Base-by-base conservation (phyloP, 2,797 vertebrate species). In the Meda fulgida region DNA sequence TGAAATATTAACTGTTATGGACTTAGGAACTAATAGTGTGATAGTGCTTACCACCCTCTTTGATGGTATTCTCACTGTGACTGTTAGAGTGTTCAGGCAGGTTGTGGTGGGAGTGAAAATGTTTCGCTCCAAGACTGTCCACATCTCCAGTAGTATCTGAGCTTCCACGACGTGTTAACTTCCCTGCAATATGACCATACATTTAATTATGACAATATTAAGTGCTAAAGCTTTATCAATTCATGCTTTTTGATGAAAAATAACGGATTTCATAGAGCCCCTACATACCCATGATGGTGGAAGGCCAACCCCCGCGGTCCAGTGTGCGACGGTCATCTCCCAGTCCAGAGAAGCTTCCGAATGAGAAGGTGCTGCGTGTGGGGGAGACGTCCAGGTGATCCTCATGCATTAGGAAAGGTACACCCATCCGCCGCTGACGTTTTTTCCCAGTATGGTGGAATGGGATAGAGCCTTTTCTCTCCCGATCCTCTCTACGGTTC, bases 341-440 rank as follows among this genome's bases (percentile, higher is more conserved):
- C 0, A 98, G 94, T 13, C 97, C 98, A 19, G 98, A 98, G 94
- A 99, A 98, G 90, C 98, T 99, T 7, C 97, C 97, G 0, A 99
- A 99, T 72, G 98, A 99, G 93, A 99, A 99, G 1, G 97, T 97
- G 94, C 98, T 99, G 58, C 98, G 97, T 3, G 98, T 99, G 5
- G 98, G 98, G 0, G 98, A 99, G 29, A 99, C 97, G 18, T 99
- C 98, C 89, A 99, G 90, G 88, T 99, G 97, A 85, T 99, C 98
- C 53, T 99, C 98, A 0, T 99, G 98, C 31, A 98, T 95, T 34
- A 99, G 94, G 92, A 99, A 99, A 0, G 98, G 98, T 6, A 99
- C 95, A 0, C 98, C 98, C 96, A 99, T 99, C 1, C 97, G 95
- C 0, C 98, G 94, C 10, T 99, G 98, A 0, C 98, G 94, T 91